Evolutionary conservation across 2,113 vertebrate genomes (phyloP), one percentile per base, ranked within the genome.

Genomic region (Petaurus breviceps): DNA sequence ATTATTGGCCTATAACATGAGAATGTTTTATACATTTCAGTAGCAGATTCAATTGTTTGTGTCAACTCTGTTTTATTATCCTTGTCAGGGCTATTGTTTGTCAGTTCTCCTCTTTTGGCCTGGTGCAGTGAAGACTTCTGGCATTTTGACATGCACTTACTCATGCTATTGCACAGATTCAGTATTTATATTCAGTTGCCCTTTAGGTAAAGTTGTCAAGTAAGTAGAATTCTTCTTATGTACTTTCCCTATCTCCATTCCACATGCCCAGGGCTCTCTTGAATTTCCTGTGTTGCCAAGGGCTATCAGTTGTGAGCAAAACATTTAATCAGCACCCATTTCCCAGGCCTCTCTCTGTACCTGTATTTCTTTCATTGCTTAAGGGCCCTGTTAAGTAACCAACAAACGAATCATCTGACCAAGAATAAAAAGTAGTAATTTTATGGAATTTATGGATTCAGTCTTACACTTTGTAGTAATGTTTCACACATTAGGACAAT

Each of bases 21-120:
- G 96, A 96, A 77, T 89, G 92, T 96, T 97, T 97, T 94, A 93
- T 94, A 95, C 54, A 92, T 93, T 51, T 95, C 22, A 52, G 89
- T 43, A 0, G 95, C 90, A 94, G 3, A 11, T 49, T 97, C 92
- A 50, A 53, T 93, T 24, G n/a, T 93, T 84, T 90, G 16, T 61
- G 94, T 91, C 52, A 47, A n/a, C 57, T 95, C 11, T 92, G 61
- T 68, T 19, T 94, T 43, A 24, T 96, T 90, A 91, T 31, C 77
- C 31, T 61, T 94, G 55, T 68, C 95, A 95, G 24, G 50, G 11
- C 43, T 94, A 26, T 95, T 22, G 61, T 19, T 51, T 93, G 89
- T 16, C 92, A 96, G 31, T 53, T 50, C 31, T 1, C 37, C 23
- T 50, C 2, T 92, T 97, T 95, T 43, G 25, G 37, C 95, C 91